Conservation (phyloP, 92 coral and sea anemone species). For the Porites divaricata region DNA sequence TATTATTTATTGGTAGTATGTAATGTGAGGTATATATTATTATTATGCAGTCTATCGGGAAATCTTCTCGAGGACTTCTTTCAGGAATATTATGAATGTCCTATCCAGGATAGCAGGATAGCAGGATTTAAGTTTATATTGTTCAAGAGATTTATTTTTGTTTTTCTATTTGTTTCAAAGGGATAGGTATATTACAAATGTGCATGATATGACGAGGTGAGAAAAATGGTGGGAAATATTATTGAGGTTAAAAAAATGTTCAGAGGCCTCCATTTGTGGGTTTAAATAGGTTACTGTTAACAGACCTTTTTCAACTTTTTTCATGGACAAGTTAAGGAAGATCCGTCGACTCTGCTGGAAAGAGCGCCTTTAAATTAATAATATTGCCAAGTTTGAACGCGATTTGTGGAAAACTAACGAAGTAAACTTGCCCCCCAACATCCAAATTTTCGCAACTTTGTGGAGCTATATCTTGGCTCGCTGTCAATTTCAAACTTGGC, state of each 20-base stretch:
- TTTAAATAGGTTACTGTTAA: too few relatives aligned
- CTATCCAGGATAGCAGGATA: not conserved
- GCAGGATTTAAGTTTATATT: constrained; percentile 34
- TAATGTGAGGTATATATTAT: not conserved
- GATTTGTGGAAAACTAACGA: too few relatives aligned
- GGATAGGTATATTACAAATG: constrained; percentile 12
- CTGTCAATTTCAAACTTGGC: too few relatives aligned
- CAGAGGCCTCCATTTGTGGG: too few relatives aligned
- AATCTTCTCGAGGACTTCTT: not conserved
- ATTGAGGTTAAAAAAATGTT: not conserved
- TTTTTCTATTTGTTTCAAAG: constrained; percentile 32
- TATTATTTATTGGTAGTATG: not conserved
- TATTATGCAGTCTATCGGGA: not conserved
- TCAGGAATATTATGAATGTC: not conserved
- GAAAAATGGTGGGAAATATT: not conserved
- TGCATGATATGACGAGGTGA: not conserved
- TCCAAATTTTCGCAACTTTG: too few relatives aligned
- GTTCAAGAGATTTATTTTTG: constrained; percentile 28
- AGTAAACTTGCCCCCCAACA: not conserved
- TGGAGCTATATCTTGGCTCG: too few relatives aligned
- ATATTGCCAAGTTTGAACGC: too few relatives aligned
- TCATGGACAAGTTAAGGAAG: too few relatives aligned
- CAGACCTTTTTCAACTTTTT: too few relatives aligned
- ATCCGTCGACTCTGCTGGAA: too few relatives aligned
- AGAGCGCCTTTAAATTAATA: too few relatives aligned